A percentile compares a stretch with the other conserved stretches of the same genome.
Conservation (phyloP, 2,888 invertebrate species). For the Ceratothoa steindachneri region DNA sequence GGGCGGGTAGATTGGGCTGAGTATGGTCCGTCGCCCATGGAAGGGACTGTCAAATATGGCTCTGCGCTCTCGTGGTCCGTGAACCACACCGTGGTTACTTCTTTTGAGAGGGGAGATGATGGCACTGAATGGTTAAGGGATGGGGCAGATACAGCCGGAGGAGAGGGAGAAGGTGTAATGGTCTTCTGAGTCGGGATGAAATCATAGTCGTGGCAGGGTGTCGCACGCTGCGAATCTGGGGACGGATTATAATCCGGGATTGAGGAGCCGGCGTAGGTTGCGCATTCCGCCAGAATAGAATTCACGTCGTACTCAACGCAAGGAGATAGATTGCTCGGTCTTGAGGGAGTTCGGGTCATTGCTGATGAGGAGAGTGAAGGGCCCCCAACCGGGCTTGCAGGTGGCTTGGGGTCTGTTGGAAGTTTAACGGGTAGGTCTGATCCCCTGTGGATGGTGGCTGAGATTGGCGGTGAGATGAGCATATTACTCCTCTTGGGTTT, state of each 20-base stretch:
- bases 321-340: constrained; percentile 1
- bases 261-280: constrained; percentile 31
- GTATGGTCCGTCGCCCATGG: constrained; percentile 14
- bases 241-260: constrained; percentile 33
- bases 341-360: background rate
- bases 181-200: constrained; percentile 16
- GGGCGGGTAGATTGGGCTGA: constrained; percentile 33
- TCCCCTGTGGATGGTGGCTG: constrained; percentile 44
- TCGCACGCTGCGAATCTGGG: background rate
- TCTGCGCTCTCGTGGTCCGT: constrained; percentile 20
- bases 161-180: constrained; percentile 5
- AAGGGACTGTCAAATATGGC: constrained; percentile 17
- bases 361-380: background rate
- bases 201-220: constrained; percentile 37
- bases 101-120: constrained; percentile 31
- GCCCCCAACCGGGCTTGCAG: background rate
- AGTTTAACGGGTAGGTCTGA: constrained; percentile 32
- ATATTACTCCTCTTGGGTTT: constrained; percentile 42
- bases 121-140: constrained; percentile 25
- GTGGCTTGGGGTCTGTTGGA: background rate
- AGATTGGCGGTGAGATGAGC: constrained; percentile 46
- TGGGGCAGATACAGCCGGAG: constrained; percentile 2
- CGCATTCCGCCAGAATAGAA: constrained; percentile 40
- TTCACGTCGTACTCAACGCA: constrained; percentile 27
- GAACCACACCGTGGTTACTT: constrained; percentile 27